A percentile compares a stretch with the other conserved stretches of the same genome.
phyloP scores from a whole-genome alignment of 2,888 invertebrate genomes.

The Lasioglossum calceatum region DNA sequence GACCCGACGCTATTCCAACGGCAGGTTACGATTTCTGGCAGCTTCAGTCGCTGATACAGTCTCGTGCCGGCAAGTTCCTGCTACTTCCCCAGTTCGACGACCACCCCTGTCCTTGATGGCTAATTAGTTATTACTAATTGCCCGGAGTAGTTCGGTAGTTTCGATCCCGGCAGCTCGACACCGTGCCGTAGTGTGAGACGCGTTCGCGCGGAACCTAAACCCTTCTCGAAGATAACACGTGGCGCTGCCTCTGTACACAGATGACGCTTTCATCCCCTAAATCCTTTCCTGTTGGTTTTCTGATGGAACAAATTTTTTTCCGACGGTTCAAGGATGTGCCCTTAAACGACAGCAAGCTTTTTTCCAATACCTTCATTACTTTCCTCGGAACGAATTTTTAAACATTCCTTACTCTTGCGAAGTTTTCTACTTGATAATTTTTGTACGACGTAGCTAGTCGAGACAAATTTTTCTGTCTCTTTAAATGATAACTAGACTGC shows the following conservation, averaged over 20 bases:
- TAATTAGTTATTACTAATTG: conserved; percentile 80
- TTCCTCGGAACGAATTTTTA: neutral
- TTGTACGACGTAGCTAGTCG: too few species aligned
- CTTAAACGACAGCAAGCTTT: neutral
- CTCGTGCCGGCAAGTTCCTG: conserved; percentile 45
- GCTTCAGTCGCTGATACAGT: conserved; percentile 48
- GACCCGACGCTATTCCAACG: conserved; percentile 43
- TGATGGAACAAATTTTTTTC: neutral
- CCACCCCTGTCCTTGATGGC: conserved; percentile 60
- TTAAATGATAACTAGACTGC: too few species aligned
- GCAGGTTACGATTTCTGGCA: conserved; percentile 44
- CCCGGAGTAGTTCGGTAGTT: conserved; percentile 75
- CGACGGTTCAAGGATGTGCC: neutral
- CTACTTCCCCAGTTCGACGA: conserved; percentile 27
- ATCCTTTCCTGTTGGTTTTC: neutral
- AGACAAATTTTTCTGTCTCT: too few species aligned
- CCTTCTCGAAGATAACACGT: conserved; percentile 45
- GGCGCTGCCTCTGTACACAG: neutral
- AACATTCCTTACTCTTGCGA: too few species aligned
- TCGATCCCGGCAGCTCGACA: conserved; percentile 60
- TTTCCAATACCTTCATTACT: neutral
- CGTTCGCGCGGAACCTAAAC: conserved; percentile 26
- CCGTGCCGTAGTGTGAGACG: conserved; percentile 33
- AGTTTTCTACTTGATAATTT: too few species aligned
- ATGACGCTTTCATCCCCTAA: neutral